Evolutionary conservation across 2,797 vertebrate species (phyloP).

Genomic region (Uromys caudimaculatus): DNA sequence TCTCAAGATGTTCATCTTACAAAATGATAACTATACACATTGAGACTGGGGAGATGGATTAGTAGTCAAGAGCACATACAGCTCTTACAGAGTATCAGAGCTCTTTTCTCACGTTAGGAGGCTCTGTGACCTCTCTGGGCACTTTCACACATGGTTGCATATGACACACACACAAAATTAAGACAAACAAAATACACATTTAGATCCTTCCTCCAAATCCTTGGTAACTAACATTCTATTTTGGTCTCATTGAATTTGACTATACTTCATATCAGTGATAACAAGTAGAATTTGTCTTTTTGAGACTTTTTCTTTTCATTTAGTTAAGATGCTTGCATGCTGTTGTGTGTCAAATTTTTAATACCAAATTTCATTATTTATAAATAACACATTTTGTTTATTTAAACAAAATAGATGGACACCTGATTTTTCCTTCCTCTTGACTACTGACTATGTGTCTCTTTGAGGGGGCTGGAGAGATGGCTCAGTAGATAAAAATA

Average conservation of each 20-base stretch:
- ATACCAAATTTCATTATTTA: neutral
- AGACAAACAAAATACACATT: neutral
- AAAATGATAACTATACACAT: neutral
- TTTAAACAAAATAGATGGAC: neutral
- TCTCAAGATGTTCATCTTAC: neutral
- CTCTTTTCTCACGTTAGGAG: neutral
- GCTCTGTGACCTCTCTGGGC: neutral
- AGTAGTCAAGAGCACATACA: neutral
- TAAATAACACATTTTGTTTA: conserved; percentile 36
- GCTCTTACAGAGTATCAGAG: neutral
- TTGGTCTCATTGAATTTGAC: neutral
- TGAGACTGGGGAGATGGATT: neutral
- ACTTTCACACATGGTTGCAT: neutral
- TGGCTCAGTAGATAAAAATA: neutral
- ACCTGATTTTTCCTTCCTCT: conserved; percentile 1
- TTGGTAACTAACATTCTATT: conserved; percentile 15
- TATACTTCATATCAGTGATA: neutral
- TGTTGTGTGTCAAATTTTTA: neutral
- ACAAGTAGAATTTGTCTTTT: neutral
- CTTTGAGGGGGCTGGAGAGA: neutral
- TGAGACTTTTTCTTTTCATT: neutral
- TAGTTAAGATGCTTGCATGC: neutral
- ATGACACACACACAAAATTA: neutral
- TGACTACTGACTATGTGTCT: neutral
- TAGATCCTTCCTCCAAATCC: neutral